A percentile compares a stretch with the other conserved stretches of the same genome.
Conservation (phyloP, 1,140 invertebrate species). For the Cylas formicarius region DNA sequence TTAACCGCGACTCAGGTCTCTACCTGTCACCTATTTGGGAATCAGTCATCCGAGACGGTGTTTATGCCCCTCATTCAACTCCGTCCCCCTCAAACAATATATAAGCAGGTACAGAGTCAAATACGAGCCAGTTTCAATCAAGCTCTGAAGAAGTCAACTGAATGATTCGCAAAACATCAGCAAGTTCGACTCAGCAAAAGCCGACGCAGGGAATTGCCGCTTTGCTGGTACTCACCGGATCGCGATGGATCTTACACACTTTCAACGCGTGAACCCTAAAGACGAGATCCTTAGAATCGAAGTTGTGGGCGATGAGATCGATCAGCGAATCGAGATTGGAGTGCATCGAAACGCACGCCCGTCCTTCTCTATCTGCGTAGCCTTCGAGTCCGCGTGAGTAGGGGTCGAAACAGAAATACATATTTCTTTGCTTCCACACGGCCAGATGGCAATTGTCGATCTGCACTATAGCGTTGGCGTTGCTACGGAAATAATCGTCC, state of each 20-base stretch:
- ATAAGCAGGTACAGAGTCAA: too few species aligned
- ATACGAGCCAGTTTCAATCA: too few species aligned
- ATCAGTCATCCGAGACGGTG: too few species aligned
- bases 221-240: slow-evolving; percentile 37
- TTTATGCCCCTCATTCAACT: too few species aligned
- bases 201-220: too few species aligned
- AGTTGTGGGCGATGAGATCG: slow-evolving; percentile 42
- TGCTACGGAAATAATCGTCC: slow-evolving; percentile 44
- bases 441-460: slow-evolving; percentile 45
- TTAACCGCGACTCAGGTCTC: too few species aligned
- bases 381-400: slow-evolving; percentile 36
- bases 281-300: slow-evolving; percentile 44
- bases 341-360: slow-evolving; percentile 47
- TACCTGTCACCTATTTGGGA: too few species aligned
- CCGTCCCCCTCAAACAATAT: too few species aligned
- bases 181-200: too few species aligned
- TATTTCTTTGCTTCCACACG: slow-evolving; percentile 48
- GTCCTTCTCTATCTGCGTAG: slow-evolving; percentile 36
- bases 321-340: slow-evolving; percentile 44
- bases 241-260: slow-evolving; percentile 45
- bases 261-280: slow-evolving; percentile 50
- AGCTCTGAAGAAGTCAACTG: too few species aligned
- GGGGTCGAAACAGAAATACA: slow-evolving; percentile 50
- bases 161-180: too few species aligned
- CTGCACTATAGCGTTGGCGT: slow-evolving; percentile 46